Percentiles rank a stretch among this genome's conserved stretches.
These are phyloP conservation scores for Numenius arquata DNA, from an alignment of 2,113 vertebrate genomes.

Conservation along the genomic window DNA sequence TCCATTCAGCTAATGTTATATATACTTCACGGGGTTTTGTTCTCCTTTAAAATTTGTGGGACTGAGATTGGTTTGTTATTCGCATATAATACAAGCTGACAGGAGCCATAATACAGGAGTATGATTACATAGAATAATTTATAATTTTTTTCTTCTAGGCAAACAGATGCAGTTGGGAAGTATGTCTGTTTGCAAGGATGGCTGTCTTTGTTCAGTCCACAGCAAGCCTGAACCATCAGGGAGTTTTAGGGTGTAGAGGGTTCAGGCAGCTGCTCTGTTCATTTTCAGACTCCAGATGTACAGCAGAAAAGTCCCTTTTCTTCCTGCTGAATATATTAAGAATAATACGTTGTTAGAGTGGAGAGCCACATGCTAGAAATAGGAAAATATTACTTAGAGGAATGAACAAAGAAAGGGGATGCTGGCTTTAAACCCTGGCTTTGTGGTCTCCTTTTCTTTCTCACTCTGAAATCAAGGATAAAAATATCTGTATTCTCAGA, in stretches of 20 bases:
- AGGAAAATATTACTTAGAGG: neutral
- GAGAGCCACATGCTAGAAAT: neutral
- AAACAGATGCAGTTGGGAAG: neutral
- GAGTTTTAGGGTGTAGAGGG: neutral
- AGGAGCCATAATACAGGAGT: neutral
- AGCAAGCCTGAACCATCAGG: neutral
- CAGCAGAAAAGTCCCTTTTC: neutral
- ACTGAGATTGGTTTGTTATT: constrained; percentile 19
- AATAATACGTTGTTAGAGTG: neutral
- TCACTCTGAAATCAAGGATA: neutral
- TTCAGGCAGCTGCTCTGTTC: neutral
- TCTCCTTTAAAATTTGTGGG: neutral
- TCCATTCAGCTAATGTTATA: neutral
- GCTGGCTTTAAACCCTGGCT: neutral
- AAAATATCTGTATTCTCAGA: constrained; percentile 4
- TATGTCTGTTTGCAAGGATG: neutral
- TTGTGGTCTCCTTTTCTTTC: neutral
- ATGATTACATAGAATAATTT: constrained; percentile 46
- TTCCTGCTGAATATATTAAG: neutral
- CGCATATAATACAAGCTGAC: neutral
- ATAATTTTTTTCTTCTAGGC: constrained; percentile 25
- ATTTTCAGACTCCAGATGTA: neutral
- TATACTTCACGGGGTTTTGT: neutral
- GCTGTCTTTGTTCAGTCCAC: neutral
- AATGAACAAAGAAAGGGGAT: neutral